Evolutionary conservation across 2,888 invertebrate genomes (phyloP), one percentile per base, ranked within the genome.

Genomic region (Pteria penguin): DNA sequence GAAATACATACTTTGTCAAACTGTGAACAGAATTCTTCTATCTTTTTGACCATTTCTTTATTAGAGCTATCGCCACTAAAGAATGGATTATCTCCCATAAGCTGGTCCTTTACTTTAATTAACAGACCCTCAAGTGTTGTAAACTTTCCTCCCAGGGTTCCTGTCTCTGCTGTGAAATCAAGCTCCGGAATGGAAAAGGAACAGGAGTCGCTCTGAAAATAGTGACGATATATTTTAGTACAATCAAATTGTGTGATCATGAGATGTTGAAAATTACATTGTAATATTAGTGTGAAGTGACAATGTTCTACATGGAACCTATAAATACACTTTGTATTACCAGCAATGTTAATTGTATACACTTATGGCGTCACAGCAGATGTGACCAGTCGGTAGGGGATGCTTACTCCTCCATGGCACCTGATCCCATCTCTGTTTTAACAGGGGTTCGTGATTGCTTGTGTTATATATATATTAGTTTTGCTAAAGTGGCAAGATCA

Each of bases 51-150:
- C 54, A 79, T 79, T 2, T 69, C 72, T 8, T 82, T 80, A 24
- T 82, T 75, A 1, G 94, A 94, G 81, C 96, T 96, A 91, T 96
- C 96, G 0, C 96, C 96, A 14, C 79, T 76, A 69, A 95, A 93
- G 84, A 95, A 93, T 0, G 95, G 94, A 55, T 95, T 95, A 24
- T 94, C 93, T 66, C 94, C 94, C 2, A 61, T 76, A 31, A 88
- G 69, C 87, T 93, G 91, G 0, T 96, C 96, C 81, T 94, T 95
- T 31, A 97, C 95, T 24, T 96, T 96, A 0, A 92, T 88, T 54
- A 98, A 91, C 24, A 98, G 92, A 0, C 99, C 99, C 93, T 99
- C 99, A 0, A 98, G 94, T 0, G 99, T 99, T 0, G 97, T 97
- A 92, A 99, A 99, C 68, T 97, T 94, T 0, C 99, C 98, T 4